phyloP scores from a whole-genome alignment of 2,888 invertebrate species.

The Aplocera efformata region DNA sequence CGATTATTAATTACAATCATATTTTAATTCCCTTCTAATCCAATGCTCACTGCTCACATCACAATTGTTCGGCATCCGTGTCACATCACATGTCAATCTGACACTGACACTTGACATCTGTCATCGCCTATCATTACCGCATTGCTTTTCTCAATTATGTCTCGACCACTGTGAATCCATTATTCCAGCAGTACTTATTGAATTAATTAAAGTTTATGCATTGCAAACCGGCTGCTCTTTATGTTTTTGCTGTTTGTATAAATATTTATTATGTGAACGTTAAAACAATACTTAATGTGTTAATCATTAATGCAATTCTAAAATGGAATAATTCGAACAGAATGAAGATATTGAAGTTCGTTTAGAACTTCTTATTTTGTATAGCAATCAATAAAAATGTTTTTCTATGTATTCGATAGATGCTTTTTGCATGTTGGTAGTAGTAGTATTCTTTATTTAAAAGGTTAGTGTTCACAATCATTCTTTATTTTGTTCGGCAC shows the following conservation, averaged over 20 bases:
- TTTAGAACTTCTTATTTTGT: not conserved
- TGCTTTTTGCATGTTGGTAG: too few relatives aligned
- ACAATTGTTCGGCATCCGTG: conserved; percentile 17
- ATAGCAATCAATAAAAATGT: too few relatives aligned
- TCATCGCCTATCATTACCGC: conserved; percentile 18
- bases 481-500: too few relatives aligned
- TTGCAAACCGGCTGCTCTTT: conserved; percentile 19
- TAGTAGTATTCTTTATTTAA: too few relatives aligned
- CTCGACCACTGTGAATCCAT: conserved; percentile 11
- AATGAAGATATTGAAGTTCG: conserved; percentile 1
- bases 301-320: conserved; percentile 13
- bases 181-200: conserved; percentile 18
- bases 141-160: conserved; percentile 19
- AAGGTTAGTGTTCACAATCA: too few relatives aligned
- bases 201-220: conserved; percentile 27
- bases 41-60: not conserved
- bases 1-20: conserved; percentile 6
- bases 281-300: conserved; percentile 14
- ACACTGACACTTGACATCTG: conserved; percentile 28
- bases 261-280: conserved; percentile 25
- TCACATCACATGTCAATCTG: conserved; percentile 25
- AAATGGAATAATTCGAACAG: conserved; percentile 11
- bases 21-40: not conserved
- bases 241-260: conserved; percentile 24
- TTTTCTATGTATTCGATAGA: too few relatives aligned